Evolutionary conservation across 1,140 invertebrate species (phyloP), one percentile per base, ranked within the genome.

Genomic region (Melanaphis sacchari): DNA sequence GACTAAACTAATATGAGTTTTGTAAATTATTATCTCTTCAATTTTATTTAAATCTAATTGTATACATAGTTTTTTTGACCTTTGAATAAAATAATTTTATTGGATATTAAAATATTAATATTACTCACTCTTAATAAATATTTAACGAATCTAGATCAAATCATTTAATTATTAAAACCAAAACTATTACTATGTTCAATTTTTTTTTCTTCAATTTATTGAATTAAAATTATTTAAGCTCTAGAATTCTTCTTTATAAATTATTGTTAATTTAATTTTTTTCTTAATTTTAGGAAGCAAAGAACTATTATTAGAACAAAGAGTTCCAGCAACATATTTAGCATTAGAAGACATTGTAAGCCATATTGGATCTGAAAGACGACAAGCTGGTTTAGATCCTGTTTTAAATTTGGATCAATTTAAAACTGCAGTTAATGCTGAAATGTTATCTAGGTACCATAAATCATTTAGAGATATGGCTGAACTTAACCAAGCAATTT

Each of bases 291-390:
- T 95, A 97, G 98, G 98, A 31, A 98, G 97, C 93, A 99, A 99
- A 95, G 98, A 99, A 95, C 96, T 99, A 4, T 94, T 99, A 9
- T 95, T 99, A 24, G 98, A 99, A 94, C 99, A 99, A 95, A 97
- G 98, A 95, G 98, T 99, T 21, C 99, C 99, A 0, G 98, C 98
- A 11, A 99, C 98, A 91, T 99, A 99, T 95, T 96, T 99, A 41
- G 98, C 98, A 6, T 95, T 99, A 43, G 98, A 99, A 95, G 98
- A 99, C 94, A 98, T 99, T 43, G 97, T 99, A 1, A 96, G 96
- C 93, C 96, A 97, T 93, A 96, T 99, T 93, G 97, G 98, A 0
- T 96, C 96, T 36, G 98, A 99, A 94, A 95, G 97, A 88, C 95
- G 96, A 93, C 93, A 96, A 0, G 95, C 96, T 84, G 96, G 96